Percentiles rank a stretch among this genome's conserved stretches.
phyloP scores from a whole-genome alignment of 1,140 invertebrate species.

The Zaprionus camerounensis region DNA sequence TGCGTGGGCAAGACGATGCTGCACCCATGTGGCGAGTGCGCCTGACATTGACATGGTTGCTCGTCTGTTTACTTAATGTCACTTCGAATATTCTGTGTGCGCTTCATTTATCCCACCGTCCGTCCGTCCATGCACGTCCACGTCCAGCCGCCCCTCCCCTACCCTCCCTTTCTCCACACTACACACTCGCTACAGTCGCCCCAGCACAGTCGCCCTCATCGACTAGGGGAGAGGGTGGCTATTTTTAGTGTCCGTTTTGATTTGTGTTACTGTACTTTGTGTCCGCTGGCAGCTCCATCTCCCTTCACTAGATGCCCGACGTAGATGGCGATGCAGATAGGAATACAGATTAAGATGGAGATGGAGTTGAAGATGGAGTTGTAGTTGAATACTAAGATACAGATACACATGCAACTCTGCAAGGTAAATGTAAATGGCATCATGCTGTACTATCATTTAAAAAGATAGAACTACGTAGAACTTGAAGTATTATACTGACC shows the following conservation, averaged over 20 bases:
- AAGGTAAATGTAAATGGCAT: neutral
- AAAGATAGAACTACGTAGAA: no score
- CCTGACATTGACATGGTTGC: constrained; percentile 80
- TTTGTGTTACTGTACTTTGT: constrained; percentile 74
- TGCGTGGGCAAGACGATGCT: constrained; percentile 26
- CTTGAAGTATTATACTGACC: no score
- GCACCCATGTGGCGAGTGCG: constrained; percentile 64
- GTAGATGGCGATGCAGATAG: neutral
- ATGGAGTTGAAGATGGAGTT: neutral
- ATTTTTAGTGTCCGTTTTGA: constrained; percentile 77
- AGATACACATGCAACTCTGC: neutral
- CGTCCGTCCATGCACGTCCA: constrained; percentile 3
- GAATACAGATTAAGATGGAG: neutral
- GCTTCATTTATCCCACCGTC: constrained; percentile 70
- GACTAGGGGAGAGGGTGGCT: constrained; percentile 60
- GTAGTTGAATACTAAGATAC: neutral
- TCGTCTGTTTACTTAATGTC: constrained; percentile 76
- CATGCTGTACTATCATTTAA: no score
- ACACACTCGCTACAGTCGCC: constrained; percentile 34
- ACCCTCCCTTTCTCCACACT: neutral
- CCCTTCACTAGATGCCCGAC: neutral
- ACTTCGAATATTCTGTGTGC: constrained; percentile 58
- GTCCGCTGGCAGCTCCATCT: constrained; percentile 39
- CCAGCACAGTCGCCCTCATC: constrained; percentile 57
- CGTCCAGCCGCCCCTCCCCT: neutral